Evolutionary conservation across 2,113 vertebrate species (phyloP), one percentile per base, ranked within the genome.

Genomic region (Hipposideros armiger): DNA sequence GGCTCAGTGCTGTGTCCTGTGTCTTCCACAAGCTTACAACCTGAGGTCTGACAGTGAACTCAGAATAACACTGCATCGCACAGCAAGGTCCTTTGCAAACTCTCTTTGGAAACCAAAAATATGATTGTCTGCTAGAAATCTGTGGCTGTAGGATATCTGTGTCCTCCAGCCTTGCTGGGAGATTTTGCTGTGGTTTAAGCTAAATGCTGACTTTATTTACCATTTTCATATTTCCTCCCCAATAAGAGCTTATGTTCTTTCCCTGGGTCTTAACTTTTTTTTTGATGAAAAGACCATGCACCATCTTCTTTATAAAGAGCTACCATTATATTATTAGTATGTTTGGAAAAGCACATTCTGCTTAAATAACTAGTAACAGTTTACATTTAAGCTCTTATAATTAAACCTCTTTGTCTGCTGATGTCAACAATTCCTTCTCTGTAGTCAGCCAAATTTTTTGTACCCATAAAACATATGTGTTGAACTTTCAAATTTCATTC

Each of bases 21-120:
- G 52, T 42, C 22, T 30, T 15, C 11, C 1, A 0, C 0, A 0
- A 4, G 2, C 50, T 32, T 30, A 0, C 2, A 11, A 0, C 24
- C 52, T 4, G 4, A 20, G 67, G 7, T n/a, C 20, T 11, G 2
- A 58, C 19, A 7, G 2, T 45, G 16, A 6, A 17, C 62, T 9
- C 10, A 1, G 14, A 24, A 47, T 3, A 1, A 16, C 24, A 13
- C 72, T 16, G 2, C 11, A 10, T 14, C n/a, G 6, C 1, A 2
- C 8, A 40, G 28, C 60, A 42, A 45, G n/a, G 24, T 24, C 30
- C 20, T 36, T 26, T 19, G 11, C 10, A n/a, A 9, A 26, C 32
- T 20, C 47, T 10, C 8, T 26, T 3, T 24, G 13, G 14, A 15
- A 3, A 26, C 1, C 3, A 4, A 22, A 45, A 20, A 2, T 7